Base-by-base conservation (phyloP, 2,888 invertebrate species). In the Nematopogon swammerdamellus region DNA sequence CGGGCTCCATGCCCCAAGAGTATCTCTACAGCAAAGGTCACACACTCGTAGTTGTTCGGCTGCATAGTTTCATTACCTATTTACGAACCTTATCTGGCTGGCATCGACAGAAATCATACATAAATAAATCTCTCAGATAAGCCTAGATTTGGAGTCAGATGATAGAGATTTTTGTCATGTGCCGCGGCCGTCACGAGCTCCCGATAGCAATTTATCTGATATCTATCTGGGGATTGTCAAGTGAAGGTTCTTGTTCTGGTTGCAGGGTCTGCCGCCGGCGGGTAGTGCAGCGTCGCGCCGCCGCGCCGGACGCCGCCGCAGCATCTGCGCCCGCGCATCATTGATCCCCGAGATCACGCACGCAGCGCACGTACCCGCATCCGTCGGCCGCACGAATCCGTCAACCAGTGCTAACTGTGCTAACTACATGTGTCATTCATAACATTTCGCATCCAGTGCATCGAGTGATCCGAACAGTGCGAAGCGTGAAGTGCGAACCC, bases 401-500 rank as follows among this genome's bases (percentile, higher is more conserved):
- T 36, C 36, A 36, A 14, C n/a, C 36, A 36, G 36, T 36, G 36
- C 14, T 14, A 36, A 52, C 57, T 55, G 56, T 53, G 49, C 48
- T 20, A 29, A 56, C 59, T 59, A 62, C 59, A 59, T n/a, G n/a
- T n/a, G n/a, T n/a, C n/a, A n/a, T n/a, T n/a, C n/a, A n/a, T n/a
- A n/a, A n/a, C n/a, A n/a, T n/a, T n/a, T n/a, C n/a, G n/a, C n/a
- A n/a, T n/a, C 54, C 50, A 56, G 56, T 55, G 62, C 62, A 68
- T 70, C 71, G 70, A 74, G 72, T 74, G 68, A 69, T 68, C 74
- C 72, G 72, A 71, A 65, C 64, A 63, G 61, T 62, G 63, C 63
- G 61, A 60, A 57, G 60, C 64, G 65, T 70, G 72, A 36, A 60
- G 58, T 53, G 62, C 64, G 61, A 57, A 64, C 59, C 60, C 58